These are phyloP conservation scores for Malthinus flaveolus DNA, from an alignment of 2,888 invertebrate species.

Conservation along the genomic window DNA sequence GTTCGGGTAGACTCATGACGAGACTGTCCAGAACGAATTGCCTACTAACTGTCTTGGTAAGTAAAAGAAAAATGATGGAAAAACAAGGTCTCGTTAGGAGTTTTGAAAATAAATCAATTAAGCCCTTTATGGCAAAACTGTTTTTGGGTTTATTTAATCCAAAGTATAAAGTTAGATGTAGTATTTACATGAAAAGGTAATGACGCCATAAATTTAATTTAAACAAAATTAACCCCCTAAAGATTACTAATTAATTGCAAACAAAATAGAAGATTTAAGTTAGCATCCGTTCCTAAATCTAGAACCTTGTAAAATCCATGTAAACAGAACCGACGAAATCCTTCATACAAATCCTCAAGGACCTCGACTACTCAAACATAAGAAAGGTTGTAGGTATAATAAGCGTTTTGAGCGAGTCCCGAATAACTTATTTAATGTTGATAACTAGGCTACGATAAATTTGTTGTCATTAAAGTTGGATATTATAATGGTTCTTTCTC, in stretches of 20 bases:
- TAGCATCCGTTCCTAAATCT: neutral
- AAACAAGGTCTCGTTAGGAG: too few species aligned
- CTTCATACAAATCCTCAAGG: constrained; percentile 11
- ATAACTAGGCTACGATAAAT: constrained; percentile 41
- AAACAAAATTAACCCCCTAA: too few species aligned
- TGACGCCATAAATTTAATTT: constrained; percentile 3
- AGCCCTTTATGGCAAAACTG: too few species aligned
- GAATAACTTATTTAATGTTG: constrained; percentile 34
- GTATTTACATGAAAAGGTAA: constrained; percentile 8
- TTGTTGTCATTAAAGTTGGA: constrained; percentile 40
- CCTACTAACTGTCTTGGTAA: too few species aligned
- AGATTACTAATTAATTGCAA: too few species aligned
- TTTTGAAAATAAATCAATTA: too few species aligned
- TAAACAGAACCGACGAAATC: constrained; percentile 2
- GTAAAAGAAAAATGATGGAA: too few species aligned
- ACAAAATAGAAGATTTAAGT: too few species aligned
- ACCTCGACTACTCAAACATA: constrained; percentile 9
- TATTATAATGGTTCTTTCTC: constrained; percentile 37
- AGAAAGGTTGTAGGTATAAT: constrained; percentile 11
- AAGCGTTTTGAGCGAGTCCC: constrained; percentile 14
- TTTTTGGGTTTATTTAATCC: too few species aligned
- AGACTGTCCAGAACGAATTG: too few species aligned
- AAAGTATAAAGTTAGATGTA: neutral
- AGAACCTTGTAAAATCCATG: constrained; percentile 3
- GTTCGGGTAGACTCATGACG: too few species aligned